A percentile compares a stretch with the other conserved stretches of the same genome.
Evolutionary conservation across 1,140 invertebrate species (phyloP).

Genomic region (Geopemphigus sp.): DNA sequence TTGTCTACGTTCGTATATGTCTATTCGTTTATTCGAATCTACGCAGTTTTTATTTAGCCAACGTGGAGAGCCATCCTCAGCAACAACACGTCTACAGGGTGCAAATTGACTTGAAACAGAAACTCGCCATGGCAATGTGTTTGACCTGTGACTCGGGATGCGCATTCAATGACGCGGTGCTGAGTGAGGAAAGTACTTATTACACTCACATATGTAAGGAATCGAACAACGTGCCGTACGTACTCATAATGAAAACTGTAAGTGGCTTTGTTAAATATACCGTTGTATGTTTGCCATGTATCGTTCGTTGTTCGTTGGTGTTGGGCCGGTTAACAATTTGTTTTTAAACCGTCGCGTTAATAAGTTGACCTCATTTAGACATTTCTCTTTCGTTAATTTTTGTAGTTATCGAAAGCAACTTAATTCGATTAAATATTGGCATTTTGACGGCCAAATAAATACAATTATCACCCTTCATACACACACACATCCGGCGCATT

Average conservation of each 20-base stretch:
- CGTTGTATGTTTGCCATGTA: too few relatives aligned
- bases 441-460: too few relatives aligned
- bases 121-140: constrained; percentile 54
- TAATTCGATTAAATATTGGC: too few relatives aligned
- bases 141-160: constrained; percentile 58
- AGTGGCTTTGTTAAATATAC: constrained; percentile 47
- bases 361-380: too few relatives aligned
- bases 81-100: constrained; percentile 48
- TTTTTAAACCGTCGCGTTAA: too few relatives aligned
- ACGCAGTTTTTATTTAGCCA: constrained; percentile 70
- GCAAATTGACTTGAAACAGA: background rate
- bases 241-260: constrained; percentile 57
- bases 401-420: too few relatives aligned
- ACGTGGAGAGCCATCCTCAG: constrained; percentile 56
- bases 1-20: too few relatives aligned
- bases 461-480: too few relatives aligned
- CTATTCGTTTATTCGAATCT: background rate
- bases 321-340: too few relatives aligned
- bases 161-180: constrained; percentile 66
- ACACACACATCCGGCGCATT: too few relatives aligned
- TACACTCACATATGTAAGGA: constrained; percentile 74
- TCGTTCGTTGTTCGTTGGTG: too few relatives aligned
- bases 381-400: too few relatives aligned
- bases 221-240: constrained; percentile 59
- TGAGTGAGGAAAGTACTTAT: constrained; percentile 67